These are phyloP conservation scores for Nemapogon koenigi DNA, from an alignment of 2,888 invertebrate genomes.

Conservation along the genomic window DNA sequence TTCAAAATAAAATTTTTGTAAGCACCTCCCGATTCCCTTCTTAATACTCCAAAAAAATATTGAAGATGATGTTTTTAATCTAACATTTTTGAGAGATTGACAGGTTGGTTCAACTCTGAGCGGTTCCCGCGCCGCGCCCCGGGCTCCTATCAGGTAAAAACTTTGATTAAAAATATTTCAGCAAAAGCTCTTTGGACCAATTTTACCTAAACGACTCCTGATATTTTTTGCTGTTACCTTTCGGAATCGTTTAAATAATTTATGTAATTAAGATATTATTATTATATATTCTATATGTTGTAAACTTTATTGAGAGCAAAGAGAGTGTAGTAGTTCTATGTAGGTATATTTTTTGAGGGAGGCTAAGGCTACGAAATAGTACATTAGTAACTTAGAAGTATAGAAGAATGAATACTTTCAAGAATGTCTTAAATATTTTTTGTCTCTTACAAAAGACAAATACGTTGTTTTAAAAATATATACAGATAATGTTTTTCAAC, in stretches of 20 bases:
- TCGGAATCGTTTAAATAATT: neutral
- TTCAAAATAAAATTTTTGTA: constrained; percentile 18
- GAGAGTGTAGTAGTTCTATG: too few relatives aligned
- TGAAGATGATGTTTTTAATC: constrained; percentile 59
- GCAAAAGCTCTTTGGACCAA: constrained; percentile 26
- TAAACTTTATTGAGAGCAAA: neutral
- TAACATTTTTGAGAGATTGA: constrained; percentile 62
- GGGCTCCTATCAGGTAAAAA: constrained; percentile 50
- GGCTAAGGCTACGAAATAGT: too few relatives aligned
- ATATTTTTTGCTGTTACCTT: constrained; percentile 19
- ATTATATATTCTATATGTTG: neutral
- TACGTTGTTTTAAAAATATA: too few relatives aligned
- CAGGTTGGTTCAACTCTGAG: constrained; percentile 43
- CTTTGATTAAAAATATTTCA: constrained; percentile 63
- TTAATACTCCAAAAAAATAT: constrained; percentile 56
- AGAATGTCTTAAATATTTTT: neutral
- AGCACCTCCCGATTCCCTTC: constrained; percentile 26
- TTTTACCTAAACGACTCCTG: neutral
- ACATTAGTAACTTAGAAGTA: too few relatives aligned
- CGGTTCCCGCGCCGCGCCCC: constrained; percentile 29
- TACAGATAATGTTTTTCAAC: too few relatives aligned
- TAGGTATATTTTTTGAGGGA: too few relatives aligned
- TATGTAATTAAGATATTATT: neutral
- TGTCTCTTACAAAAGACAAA: too few relatives aligned
- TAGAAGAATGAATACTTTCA: too few relatives aligned